Evolutionary conservation across 2,888 invertebrate species (phyloP), one percentile per base, ranked within the genome.

Genomic region (Cataglyphis rosenhaueri): DNA sequence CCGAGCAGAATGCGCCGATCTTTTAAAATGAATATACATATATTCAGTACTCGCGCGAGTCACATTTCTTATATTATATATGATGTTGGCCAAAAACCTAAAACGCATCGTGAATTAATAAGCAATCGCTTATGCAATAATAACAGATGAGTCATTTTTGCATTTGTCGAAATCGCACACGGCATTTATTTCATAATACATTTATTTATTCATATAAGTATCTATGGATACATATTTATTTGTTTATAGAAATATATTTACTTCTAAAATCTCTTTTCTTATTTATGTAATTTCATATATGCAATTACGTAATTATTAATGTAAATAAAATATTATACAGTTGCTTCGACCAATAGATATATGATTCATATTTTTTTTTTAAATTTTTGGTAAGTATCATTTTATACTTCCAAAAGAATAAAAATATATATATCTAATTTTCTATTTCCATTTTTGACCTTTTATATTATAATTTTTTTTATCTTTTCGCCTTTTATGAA

Each of bases 91-190:
- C 57, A 44, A n/a, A 68, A 59, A 35, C 70, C 44, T 44, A 70
- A 70, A 44, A 78, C 59, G 78, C 70, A 70, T 52, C 12, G 4
- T 70, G 78, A 78, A 78, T 70, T 57, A 70, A 70, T 44, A 59
- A 70, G 44, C 44, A 9, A 70, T 44, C 12, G 57, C 59, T 78
- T 44, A 35, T 44, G 70, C 32, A 78, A 78, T 18, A 59, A 44
- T 25, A 59, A 18, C 32, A 21, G 44, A 59, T 68, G 10, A 78
- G 48, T 70, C 41, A 32, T 59, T 52, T 44, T 70, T 18, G 32
- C 5, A 12, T n/a, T 8, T 59, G 21, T 44, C 5, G 8, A 38
- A 66, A 66, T 65, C 55, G 25, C 18, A 35, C 12, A 66, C 4
- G 4, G 25, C 10, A 25, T n/a, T 76, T 29, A 12, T 15, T 29